A percentile compares a stretch with the other conserved stretches of the same genome.
Conservation (phyloP, 2,797 vertebrate species). For the Agapornis canus region DNA sequence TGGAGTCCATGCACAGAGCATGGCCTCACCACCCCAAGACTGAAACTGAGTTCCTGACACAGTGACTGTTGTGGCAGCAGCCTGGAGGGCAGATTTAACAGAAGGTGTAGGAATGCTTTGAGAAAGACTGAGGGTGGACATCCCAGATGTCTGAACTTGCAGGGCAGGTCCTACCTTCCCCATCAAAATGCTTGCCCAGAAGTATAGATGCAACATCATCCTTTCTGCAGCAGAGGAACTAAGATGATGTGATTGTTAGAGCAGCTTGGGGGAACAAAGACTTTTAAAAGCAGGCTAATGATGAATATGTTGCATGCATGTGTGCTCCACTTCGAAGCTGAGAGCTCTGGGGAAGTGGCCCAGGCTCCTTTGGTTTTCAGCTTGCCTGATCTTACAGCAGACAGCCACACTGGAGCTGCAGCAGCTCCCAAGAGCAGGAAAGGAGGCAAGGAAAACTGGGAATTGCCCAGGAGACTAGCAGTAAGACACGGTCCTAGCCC, state of each 20-base stretch:
- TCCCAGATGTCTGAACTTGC: not conserved
- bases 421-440: not conserved
- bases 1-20: not conserved
- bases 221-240: not conserved
- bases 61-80: not conserved
- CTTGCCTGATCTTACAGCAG: not conserved
- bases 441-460: not conserved
- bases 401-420: not conserved
- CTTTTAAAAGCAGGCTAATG: not conserved
- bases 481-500: not conserved
- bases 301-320: not conserved
- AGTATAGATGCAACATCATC: not conserved
- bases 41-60: not conserved
- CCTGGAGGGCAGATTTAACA: not conserved
- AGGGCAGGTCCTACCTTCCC: not conserved
- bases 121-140: not conserved
- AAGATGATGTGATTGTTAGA: not conserved
- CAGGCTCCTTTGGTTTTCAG: not conserved
- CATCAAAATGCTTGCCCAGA: not conserved
- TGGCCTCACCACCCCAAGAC: rapidly evolving
- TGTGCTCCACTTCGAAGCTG: not conserved
- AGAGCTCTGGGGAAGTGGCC: not conserved
- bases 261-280: not conserved
- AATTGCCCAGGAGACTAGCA: not conserved
- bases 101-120: not conserved